phyloP scores from a whole-genome alignment of 2,888 invertebrate species.

The Magallana nippona region DNA sequence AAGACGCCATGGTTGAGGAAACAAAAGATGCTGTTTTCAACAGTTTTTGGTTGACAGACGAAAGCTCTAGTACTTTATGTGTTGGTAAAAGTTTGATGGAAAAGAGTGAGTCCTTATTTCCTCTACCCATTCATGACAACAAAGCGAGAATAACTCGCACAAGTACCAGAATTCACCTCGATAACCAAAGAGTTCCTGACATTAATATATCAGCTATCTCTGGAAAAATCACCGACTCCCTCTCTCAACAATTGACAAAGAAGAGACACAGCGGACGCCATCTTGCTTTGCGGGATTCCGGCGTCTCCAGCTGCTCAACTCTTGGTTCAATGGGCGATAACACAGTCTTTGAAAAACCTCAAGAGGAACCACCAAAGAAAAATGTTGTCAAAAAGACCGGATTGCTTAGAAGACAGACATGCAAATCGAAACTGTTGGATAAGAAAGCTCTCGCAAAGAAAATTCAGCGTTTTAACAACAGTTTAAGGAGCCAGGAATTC shows the following conservation, averaged over 20 bases:
- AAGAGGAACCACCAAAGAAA: not conserved
- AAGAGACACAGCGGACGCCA: constrained; percentile 10
- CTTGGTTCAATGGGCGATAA: constrained; percentile 18
- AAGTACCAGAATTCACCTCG: not conserved
- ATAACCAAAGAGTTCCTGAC: not conserved
- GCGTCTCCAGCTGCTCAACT: not conserved
- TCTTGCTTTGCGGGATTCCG: not conserved
- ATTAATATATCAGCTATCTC: not conserved
- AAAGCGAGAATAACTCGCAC: not conserved
- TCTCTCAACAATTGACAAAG: not conserved
- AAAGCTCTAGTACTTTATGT: not conserved
- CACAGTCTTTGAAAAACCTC: not conserved
- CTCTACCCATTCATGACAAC: not conserved
- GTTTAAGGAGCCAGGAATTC: not conserved
- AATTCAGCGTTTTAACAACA: not conserved
- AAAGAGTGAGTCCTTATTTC: not conserved
- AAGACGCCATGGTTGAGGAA: constrained; percentile 37
- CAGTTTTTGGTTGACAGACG: not conserved
- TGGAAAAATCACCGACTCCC: not conserved
- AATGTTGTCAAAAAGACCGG: not conserved
- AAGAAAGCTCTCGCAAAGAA: not conserved
- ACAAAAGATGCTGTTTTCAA: not conserved
- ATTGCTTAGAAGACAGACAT: not conserved
- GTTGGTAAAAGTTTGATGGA: not conserved
- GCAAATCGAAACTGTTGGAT: not conserved